Conservation (phyloP, 2,888 invertebrate species). For the Cheilosia scutellata region DNA sequence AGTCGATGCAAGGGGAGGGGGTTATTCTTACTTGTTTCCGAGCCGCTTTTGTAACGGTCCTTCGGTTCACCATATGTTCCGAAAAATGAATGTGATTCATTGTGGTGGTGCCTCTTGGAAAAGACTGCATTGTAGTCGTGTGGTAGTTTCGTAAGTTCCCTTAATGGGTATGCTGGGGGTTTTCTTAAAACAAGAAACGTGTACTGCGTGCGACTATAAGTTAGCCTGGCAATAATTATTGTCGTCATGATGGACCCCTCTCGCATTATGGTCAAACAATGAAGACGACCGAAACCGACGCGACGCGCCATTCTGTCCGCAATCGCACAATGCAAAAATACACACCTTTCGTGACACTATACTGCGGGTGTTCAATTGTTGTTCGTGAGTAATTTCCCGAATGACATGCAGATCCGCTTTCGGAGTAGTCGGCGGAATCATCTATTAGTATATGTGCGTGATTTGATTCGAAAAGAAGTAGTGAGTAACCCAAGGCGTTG, state of each 20-base stretch:
- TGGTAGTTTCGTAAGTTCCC: constrained; percentile 49
- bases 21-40: background rate
- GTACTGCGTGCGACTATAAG: constrained; percentile 23
- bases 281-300: background rate
- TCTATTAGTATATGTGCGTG: constrained; percentile 50
- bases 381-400: constrained; percentile 72
- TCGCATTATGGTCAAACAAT: constrained; percentile 29
- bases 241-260: constrained; percentile 5
- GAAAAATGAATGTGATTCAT: constrained; percentile 41
- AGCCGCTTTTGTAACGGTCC: background rate
- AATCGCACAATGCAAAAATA: constrained; percentile 54
- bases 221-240: constrained; percentile 39
- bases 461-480: constrained; percentile 44
- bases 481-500: background rate
- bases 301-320: constrained; percentile 10
- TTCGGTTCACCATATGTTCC: constrained; percentile 17
- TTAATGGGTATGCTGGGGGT: constrained; percentile 14
- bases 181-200: constrained; percentile 27
- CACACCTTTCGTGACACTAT: constrained; percentile 61
- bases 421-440: background rate
- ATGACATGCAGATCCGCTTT: constrained; percentile 70
- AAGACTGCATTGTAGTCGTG: background rate
- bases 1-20: constrained; percentile 3
- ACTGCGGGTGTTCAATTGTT: constrained; percentile 39
- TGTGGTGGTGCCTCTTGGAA: constrained; percentile 7